Conservation (phyloP, 2,113 vertebrate genomes). For the Ranitomeya imitator region DNA sequence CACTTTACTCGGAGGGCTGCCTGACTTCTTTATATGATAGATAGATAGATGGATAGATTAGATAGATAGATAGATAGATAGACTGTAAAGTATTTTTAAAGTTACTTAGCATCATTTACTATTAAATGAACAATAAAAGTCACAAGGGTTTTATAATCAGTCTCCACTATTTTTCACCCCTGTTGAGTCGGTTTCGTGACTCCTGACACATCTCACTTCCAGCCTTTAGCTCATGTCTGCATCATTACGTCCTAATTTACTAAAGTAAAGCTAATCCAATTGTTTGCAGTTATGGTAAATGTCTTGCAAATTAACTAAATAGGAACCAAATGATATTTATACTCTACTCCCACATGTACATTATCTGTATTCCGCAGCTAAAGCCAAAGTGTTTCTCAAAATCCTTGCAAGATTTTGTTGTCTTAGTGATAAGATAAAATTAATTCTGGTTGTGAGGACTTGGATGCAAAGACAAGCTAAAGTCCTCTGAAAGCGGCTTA, state of each 20-base stretch:
- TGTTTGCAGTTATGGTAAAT: conserved; percentile 33
- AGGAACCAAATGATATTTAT: conserved; percentile 6
- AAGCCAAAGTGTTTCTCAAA: conserved; percentile 11
- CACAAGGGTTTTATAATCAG: not conserved
- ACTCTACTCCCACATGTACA: conserved; percentile 19
- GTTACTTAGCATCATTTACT: not conserved
- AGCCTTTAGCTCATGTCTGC: conserved; percentile 23
- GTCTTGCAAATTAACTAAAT: conserved; percentile 36
- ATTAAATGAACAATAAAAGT: not conserved
- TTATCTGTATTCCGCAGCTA: not conserved
- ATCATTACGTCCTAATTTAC: conserved; percentile 24
- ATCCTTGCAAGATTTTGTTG: conserved; percentile 6
- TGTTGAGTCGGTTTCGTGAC: not conserved
- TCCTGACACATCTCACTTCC: conserved; percentile 10
- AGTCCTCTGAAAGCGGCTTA: not conserved
- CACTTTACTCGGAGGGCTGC: no score
- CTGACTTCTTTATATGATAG: no score
- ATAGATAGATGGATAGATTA: no score
- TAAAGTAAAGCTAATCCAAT: conserved; percentile 44
- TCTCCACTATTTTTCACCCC: not conserved
- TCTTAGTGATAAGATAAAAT: not conserved
- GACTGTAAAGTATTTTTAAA: not conserved
- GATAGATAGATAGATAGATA: not conserved
- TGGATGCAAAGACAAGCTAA: not conserved
- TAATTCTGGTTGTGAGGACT: not conserved